These are phyloP conservation scores for Synanthedon vespiformis DNA, from an alignment of 2,888 invertebrate genomes.

Conservation along the genomic window DNA sequence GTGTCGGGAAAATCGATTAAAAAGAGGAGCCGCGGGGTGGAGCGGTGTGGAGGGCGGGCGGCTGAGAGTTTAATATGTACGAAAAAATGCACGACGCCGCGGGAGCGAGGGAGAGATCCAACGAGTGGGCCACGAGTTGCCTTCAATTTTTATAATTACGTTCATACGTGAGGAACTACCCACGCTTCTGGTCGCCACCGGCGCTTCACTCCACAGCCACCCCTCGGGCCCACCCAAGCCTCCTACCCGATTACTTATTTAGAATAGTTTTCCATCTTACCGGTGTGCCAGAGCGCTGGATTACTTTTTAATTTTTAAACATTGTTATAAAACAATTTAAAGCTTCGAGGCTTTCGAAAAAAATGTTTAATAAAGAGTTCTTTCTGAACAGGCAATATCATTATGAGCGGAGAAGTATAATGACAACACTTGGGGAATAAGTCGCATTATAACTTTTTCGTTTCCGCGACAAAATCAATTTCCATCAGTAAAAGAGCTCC, in stretches of 20 bases:
- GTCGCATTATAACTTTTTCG: constrained; percentile 47
- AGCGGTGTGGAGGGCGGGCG: constrained; percentile 40
- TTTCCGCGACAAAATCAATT: constrained; percentile 55
- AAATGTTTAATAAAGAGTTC: constrained; percentile 4
- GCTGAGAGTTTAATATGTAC: constrained; percentile 67
- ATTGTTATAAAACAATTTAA: constrained; percentile 9
- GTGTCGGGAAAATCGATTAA: constrained; percentile 71
- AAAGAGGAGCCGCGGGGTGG: constrained; percentile 66
- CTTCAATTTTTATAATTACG: constrained; percentile 71
- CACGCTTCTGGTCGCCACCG: constrained; percentile 18
- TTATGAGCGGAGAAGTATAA: constrained; percentile 9
- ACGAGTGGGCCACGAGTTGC: constrained; percentile 55
- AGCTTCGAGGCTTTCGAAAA: constrained; percentile 5
- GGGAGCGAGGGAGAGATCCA: constrained; percentile 52
- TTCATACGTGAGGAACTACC: constrained; percentile 70
- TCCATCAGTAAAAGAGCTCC: constrained; percentile 50
- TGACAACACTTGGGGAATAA: constrained; percentile 25
- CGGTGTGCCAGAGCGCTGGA: constrained; percentile 25
- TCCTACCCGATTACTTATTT: constrained; percentile 46
- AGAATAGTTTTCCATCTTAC: constrained; percentile 35
- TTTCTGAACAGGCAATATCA: constrained; percentile 1
- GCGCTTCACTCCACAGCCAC: constrained; percentile 12
- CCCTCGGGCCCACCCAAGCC: constrained; percentile 10
- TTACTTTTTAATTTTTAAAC: constrained; percentile 43
- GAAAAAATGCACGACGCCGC: constrained; percentile 68